Evolutionary conservation across 92 coral and sea anemone genomes (phyloP).

Genomic region (Epizoanthus stellaris): DNA sequence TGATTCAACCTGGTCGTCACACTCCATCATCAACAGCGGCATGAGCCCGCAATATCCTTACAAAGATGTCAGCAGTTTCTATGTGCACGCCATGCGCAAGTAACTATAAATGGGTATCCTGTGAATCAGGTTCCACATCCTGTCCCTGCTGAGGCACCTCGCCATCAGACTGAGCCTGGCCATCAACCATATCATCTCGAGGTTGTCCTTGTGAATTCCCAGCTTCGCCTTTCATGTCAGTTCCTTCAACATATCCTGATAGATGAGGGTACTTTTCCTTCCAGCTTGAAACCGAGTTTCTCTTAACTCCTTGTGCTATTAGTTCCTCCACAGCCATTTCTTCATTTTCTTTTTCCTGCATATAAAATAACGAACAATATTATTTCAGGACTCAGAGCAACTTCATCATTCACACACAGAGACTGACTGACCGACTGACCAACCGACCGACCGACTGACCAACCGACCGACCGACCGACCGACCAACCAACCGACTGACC

Average conservation of each 20-base stretch:
- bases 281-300: slow-evolving; percentile 82
- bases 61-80: not conserved
- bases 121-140: not conserved
- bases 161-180: slow-evolving; percentile 10
- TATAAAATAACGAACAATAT: not conserved
- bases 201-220: not conserved
- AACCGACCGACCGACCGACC: not conserved
- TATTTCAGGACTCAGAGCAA: not conserved
- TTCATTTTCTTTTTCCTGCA: slow-evolving; percentile 80
- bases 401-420: too few relatives aligned
- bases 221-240: not conserved
- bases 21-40: not conserved
- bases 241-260: slow-evolving; percentile 35
- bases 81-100: not conserved
- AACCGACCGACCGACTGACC: too few relatives aligned
- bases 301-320: slow-evolving; percentile 64
- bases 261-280: slow-evolving; percentile 65
- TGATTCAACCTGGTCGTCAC: not conserved
- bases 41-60: not conserved
- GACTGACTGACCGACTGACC: too few relatives aligned
- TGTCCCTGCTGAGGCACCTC: not conserved
- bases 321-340: slow-evolving; percentile 82
- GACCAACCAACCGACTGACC: not conserved
- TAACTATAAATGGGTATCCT: slow-evolving; percentile 10
- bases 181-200: slow-evolving; percentile 5